These are phyloP conservation scores for Heterotilapia buettikoferi DNA, from an alignment of 2,113 vertebrate genomes.

Conservation along the genomic window DNA sequence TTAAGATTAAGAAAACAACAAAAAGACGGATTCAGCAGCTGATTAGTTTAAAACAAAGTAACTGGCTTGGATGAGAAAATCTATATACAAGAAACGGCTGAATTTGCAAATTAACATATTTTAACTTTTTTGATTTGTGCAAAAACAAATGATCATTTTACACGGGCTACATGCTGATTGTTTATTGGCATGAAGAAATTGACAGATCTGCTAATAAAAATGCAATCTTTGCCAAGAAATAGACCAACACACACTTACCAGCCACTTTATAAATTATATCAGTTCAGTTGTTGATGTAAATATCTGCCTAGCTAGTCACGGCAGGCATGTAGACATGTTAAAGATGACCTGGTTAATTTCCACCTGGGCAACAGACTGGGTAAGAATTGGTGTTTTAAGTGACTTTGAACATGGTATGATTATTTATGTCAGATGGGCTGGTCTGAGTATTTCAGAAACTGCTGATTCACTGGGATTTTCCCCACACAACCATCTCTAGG, in stretches of 20 bases:
- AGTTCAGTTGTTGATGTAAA: neutral
- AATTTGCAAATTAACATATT: neutral
- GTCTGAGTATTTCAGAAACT: neutral
- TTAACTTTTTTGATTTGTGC: neutral
- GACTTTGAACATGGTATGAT: neutral
- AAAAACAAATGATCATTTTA: neutral
- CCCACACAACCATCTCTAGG: neutral
- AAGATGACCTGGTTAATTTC: neutral
- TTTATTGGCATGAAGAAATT: neutral
- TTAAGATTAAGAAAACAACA: neutral
- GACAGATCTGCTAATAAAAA: neutral
- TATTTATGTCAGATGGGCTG: neutral
- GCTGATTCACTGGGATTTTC: neutral
- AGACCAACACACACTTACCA: neutral
- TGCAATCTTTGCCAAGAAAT: neutral
- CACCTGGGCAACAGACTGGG: neutral
- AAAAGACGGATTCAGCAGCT: neutral
- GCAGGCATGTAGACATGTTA: neutral
- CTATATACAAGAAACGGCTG: neutral
- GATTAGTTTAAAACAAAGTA: neutral
- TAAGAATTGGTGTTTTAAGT: neutral
- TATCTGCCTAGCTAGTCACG: neutral
- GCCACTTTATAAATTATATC: neutral
- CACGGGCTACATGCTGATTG: neutral
- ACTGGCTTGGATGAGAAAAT: neutral